A percentile compares a stretch with the other conserved stretches of the same genome.
phyloP scores from a whole-genome alignment of 2,888 invertebrate genomes.

The Tipula helvola region DNA sequence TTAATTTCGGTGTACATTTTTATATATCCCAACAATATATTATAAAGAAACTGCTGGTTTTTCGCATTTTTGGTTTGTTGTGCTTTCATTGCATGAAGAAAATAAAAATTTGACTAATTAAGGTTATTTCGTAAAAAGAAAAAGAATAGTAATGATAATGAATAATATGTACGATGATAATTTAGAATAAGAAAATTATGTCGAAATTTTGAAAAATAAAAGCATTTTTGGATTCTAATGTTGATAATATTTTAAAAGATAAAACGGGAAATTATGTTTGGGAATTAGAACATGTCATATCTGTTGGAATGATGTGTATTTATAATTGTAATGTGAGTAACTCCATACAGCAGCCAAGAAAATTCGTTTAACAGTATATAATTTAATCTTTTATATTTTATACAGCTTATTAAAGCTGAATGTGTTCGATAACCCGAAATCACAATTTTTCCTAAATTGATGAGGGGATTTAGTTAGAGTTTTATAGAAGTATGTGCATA shows the following conservation, averaged over 20 bases:
- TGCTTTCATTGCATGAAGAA: background rate
- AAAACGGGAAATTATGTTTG: background rate
- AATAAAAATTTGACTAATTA: background rate
- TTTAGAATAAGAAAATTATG: background rate
- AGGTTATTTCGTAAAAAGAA: background rate
- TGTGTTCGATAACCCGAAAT: no score
- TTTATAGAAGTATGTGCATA: no score
- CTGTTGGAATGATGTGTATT: background rate
- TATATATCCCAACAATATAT: background rate
- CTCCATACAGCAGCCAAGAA: no score
- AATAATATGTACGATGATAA: background rate
- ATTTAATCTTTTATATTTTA: no score
- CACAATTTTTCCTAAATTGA: no score
- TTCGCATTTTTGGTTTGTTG: background rate
- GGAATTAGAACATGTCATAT: background rate
- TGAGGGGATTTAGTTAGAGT: no score
- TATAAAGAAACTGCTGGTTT: background rate
- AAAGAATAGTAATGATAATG: background rate
- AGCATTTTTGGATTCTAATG: no score
- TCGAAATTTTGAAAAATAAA: background rate
- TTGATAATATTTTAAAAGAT: background rate
- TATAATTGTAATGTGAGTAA: no score
- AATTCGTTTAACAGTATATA: no score
- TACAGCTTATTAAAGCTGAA: no score
- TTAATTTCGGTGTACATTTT: background rate